phyloP scores from a whole-genome alignment of 2,888 invertebrate genomes.

The Drosophila macrospina region DNA sequence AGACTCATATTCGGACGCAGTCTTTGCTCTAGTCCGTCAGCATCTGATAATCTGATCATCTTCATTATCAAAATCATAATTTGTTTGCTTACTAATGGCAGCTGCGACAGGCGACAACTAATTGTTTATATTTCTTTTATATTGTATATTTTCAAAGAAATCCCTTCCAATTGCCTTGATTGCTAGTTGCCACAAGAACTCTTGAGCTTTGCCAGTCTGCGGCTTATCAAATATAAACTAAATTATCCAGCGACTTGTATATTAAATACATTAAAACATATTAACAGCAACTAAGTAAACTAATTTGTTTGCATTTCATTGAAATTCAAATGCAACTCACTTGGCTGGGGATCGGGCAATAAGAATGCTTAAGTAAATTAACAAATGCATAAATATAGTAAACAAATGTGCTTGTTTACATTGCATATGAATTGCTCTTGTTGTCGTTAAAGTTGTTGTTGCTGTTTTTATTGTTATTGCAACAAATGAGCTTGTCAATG shows the following conservation, averaged over 20 bases:
- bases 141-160: slow-evolving; percentile 18
- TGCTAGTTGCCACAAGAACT: slow-evolving; percentile 2
- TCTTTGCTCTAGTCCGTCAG: slow-evolving; percentile 11
- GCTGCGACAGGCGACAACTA: slow-evolving; percentile 29
- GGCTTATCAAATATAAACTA: slow-evolving; percentile 4
- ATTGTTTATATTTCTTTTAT: slow-evolving; percentile 19
- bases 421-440: slow-evolving; percentile 57
- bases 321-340: slow-evolving; percentile 55
- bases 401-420: slow-evolving; percentile 71
- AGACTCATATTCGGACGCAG: not conserved
- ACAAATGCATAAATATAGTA: slow-evolving; percentile 70
- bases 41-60: slow-evolving; percentile 44
- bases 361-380: slow-evolving; percentile 50
- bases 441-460: slow-evolving; percentile 23
- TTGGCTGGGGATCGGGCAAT: slow-evolving; percentile 49
- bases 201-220: slow-evolving; percentile 1
- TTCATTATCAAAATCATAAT: slow-evolving; percentile 24
- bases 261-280: no score
- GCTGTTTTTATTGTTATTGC: slow-evolving; percentile 43
- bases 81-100: slow-evolving; percentile 37
- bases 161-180: slow-evolving; percentile 23
- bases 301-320: slow-evolving; percentile 17
- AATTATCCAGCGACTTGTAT: no score
- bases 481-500: slow-evolving; percentile 72
- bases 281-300: slow-evolving; percentile 7